phyloP scores from a whole-genome alignment of 2,888 invertebrate genomes.

The Torymus auratus region DNA sequence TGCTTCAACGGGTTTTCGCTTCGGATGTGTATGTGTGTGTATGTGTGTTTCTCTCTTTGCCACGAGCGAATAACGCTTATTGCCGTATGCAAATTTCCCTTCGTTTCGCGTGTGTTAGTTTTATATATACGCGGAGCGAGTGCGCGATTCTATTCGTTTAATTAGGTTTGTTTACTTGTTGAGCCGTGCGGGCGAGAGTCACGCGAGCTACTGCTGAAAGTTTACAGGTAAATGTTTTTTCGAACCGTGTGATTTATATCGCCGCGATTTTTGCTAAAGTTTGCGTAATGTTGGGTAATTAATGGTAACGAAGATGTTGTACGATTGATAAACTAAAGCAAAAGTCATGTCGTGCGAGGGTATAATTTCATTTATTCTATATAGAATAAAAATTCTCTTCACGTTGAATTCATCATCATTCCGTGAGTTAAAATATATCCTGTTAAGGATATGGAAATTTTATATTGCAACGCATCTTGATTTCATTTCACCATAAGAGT shows the following conservation, averaged over 20 bases:
- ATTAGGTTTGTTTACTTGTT: conserved; percentile 52
- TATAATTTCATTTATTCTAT: no score
- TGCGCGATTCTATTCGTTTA: conserved; percentile 44
- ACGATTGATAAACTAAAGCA: no score
- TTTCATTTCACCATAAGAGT: neutral
- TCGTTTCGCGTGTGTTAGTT: conserved; percentile 12
- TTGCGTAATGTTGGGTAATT: neutral
- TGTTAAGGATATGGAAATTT: conserved; percentile 7
- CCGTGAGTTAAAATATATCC: neutral
- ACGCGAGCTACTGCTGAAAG: conserved; percentile 22
- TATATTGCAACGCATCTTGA: neutral
- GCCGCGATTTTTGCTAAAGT: neutral
- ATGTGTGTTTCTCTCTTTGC: conserved; percentile 47
- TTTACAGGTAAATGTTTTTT: neutral
- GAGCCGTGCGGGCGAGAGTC: conserved; percentile 10
- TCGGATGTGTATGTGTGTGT: conserved; percentile 20
- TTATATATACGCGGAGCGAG: neutral
- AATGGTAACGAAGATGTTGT: no score
- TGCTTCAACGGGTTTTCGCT: conserved; percentile 48
- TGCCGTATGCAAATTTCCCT: conserved; percentile 52
- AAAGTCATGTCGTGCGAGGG: no score
- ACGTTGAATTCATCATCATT: neutral
- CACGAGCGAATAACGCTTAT: conserved; percentile 56
- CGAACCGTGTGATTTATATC: conserved; percentile 2
- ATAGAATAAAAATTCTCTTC: no score